Evolutionary conservation across 2,888 invertebrate genomes (phyloP), one percentile per base, ranked within the genome.

Genomic region (Nemotelus nigrinus): DNA sequence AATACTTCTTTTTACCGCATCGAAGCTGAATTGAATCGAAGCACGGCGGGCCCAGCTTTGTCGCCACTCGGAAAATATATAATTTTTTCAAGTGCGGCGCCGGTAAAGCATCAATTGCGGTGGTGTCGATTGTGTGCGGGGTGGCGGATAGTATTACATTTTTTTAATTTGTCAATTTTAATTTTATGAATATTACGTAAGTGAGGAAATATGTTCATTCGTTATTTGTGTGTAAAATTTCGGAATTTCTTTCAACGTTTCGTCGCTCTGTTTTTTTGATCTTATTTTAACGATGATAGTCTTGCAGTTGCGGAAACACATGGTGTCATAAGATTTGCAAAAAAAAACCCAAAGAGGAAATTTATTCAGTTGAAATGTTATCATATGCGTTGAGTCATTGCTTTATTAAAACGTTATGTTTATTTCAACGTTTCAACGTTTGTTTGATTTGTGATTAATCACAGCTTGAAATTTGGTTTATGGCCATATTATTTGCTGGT

Each of bases 91-190:
- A 55, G 10, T 55, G 57, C 70, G 55, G 70, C 10, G 53, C 55
- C 39, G 70, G 41, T 47, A 44, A 50, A 70, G 70, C 55, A 55
- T 70, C 70, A 47, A 8, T 44, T 43, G 41, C 55, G 25, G 70
- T 25, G n/a, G 65, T 47, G 55, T 53, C 47, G 41, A 41, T 47
- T 44, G 65, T 6, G 43, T 45, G 47, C 65, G 70, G 43, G 63
- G 25, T 60, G 25, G 57, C 50, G 3, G 67, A 48, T 48, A 63
- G 48, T 41, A 60, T 74, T 63, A 45, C 47, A 53, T 39, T 43
- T 50, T 50, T 53, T 71, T 41, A 71, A 60, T 74, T 63, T 74
- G 48, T 60, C 74, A 74, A 48, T 74, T 45, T 48, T 63, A 74
- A 60, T 60, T 74, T 60, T 53, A 39, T 53, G 43, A 60, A 10